phyloP scores from a whole-genome alignment of 2,113 vertebrate genomes.

The Eira barbara region DNA sequence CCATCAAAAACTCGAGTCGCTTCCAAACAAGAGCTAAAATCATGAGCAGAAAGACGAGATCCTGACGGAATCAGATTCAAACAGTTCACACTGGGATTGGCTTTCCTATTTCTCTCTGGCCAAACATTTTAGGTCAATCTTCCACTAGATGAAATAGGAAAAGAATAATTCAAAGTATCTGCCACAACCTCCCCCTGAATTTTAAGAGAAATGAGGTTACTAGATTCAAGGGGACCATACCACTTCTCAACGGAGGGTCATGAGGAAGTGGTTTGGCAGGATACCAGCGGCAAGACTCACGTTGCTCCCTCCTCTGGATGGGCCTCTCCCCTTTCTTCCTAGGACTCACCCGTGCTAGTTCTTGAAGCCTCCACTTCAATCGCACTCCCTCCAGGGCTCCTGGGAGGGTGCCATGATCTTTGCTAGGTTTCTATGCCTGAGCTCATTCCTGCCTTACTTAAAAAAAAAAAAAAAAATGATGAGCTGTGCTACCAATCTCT shows the following conservation, averaged over 20 bases:
- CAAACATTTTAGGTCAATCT: neutral
- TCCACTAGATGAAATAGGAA: conserved; percentile 23
- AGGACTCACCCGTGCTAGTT: neutral
- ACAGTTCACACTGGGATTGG: neutral
- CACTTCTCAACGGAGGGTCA: neutral
- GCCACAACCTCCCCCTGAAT: neutral
- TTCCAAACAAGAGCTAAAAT: neutral
- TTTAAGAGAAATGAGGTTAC: conserved; percentile 22
- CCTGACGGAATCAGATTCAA: neutral
- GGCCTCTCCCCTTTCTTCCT: neutral
- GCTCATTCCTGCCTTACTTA: neutral
- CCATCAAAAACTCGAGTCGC: neutral
- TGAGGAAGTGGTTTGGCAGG: neutral
- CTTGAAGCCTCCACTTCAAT: neutral
- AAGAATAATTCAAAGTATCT: neutral
- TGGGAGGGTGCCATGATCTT: neutral
- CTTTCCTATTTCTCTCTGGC: conserved; percentile 23
- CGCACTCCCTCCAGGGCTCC: neutral
- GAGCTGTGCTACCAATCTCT: neutral
- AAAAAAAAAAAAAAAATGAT: neutral
- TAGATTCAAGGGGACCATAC: neutral
- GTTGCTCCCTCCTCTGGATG: no score
- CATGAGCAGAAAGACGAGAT: neutral
- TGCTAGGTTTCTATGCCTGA: neutral
- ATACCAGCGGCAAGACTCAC: accelerated